These are phyloP conservation scores for Sphyrna mokarran DNA, from an alignment of 2,113 vertebrate genomes.

Conservation along the genomic window DNA sequence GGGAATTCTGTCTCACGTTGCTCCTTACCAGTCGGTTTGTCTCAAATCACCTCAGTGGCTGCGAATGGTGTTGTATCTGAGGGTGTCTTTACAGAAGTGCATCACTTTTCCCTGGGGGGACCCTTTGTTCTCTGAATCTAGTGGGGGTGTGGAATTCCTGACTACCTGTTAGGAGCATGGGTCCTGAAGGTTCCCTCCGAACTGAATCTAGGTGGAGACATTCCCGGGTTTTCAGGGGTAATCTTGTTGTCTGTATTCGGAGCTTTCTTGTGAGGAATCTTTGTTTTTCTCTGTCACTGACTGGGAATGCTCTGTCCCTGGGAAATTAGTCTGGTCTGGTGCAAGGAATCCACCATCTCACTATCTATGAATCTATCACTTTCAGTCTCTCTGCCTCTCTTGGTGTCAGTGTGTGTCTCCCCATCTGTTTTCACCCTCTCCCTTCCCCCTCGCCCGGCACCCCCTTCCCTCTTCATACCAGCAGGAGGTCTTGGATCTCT, in stretches of 20 bases:
- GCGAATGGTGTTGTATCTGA: neutral
- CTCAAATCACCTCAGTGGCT: neutral
- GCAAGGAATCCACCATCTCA: neutral
- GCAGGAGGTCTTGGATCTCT: too few species aligned
- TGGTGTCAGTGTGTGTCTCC: too few species aligned
- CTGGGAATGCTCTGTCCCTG: neutral
- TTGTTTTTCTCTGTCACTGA: neutral
- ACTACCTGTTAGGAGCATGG: neutral
- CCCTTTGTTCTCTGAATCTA: neutral
- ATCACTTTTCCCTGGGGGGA: neutral
- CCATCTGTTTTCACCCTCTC: too few species aligned
- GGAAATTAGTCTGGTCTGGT: neutral
- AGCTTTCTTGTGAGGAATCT: neutral
- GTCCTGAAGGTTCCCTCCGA: neutral
- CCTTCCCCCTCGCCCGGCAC: fast-evolving
- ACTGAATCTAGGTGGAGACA: neutral
- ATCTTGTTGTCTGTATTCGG: neutral
- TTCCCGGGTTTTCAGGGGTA: neutral
- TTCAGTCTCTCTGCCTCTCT: too few species aligned
- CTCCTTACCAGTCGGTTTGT: neutral
- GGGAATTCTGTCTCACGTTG: neutral
- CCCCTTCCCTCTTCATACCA: neutral
- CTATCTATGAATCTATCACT: neutral
- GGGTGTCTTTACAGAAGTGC: neutral
- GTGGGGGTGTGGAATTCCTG: neutral